phyloP scores from a whole-genome alignment of 2,888 invertebrate genomes.

The Hypena proboscidalis region DNA sequence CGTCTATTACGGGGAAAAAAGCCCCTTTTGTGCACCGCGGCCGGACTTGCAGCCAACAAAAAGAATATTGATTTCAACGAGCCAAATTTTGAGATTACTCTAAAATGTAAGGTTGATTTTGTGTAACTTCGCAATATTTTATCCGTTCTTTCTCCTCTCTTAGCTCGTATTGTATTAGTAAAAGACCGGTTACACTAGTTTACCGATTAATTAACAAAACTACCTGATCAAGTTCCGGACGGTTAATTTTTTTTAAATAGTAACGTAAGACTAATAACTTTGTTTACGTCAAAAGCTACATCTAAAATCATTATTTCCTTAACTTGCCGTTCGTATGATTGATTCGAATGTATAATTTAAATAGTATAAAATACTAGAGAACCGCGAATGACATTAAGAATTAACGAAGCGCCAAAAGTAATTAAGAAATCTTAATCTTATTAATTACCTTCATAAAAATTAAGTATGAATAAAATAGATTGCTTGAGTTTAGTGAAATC shows the following conservation, averaged over 20 bases:
- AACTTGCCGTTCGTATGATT: background rate
- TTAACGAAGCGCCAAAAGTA: background rate
- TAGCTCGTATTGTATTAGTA: no score
- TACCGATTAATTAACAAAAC: no score
- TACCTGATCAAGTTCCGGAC: no score
- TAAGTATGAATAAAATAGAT: background rate
- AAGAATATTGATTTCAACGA: slow-evolving; percentile 1
- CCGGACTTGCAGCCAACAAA: slow-evolving; percentile 10
- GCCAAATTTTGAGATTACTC: background rate
- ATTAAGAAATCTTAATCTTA: background rate
- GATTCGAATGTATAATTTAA: background rate
- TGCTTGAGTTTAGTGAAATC: background rate
- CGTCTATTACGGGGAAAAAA: slow-evolving; percentile 77
- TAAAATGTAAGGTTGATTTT: no score
- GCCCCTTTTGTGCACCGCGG: slow-evolving; percentile 59
- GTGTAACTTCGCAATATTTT: background rate
- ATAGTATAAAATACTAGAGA: background rate
- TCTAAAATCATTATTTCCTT: no score
- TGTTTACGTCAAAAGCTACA: no score
- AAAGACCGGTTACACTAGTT: no score
- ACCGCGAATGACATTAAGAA: background rate
- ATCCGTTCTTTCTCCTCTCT: no score
- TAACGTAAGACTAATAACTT: no score
- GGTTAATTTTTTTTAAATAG: no score
- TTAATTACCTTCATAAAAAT: slow-evolving; percentile 2